These are phyloP conservation scores for Crotalus horridus DNA, from an alignment of 2,113 vertebrate species.

Conservation along the genomic window DNA sequence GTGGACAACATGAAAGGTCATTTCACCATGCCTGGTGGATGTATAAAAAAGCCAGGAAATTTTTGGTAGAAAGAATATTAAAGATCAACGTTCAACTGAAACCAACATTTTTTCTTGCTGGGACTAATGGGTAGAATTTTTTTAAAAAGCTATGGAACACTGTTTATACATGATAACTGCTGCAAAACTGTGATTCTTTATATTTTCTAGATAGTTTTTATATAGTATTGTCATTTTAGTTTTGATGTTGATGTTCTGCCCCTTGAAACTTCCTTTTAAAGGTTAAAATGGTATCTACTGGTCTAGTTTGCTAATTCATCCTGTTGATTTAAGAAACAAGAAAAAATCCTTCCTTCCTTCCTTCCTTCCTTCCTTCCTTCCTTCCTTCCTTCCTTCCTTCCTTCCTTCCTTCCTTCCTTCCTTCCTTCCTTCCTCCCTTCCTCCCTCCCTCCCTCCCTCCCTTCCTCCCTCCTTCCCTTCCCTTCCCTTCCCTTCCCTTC, in stretches of 20 bases:
- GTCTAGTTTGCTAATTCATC: neutral
- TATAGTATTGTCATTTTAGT: neutral
- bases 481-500: too few relatives aligned
- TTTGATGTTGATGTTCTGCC: neutral
- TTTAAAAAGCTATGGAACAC: neutral
- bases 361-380: conserved; percentile 6
- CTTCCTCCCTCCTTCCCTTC: neutral
- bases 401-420: conserved; percentile 10
- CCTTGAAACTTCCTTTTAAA: conserved; percentile 18
- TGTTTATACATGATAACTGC: neutral
- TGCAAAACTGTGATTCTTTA: neutral
- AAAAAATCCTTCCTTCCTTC: neutral
- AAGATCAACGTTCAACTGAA: neutral
- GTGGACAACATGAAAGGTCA: neutral
- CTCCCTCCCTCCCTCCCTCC: neutral
- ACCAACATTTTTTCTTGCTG: neutral
- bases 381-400: conserved; percentile 13
- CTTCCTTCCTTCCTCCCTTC: neutral
- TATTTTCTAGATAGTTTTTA: conserved; percentile 11
- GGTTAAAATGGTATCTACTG: neutral
- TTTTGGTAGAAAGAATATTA: neutral
- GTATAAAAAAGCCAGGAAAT: neutral
- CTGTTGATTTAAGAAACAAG: neutral
- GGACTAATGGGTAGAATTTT: neutral
- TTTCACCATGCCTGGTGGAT: neutral